Evolutionary conservation across 2,797 vertebrate species (phyloP), one percentile per base, ranked within the genome.

Genomic region (Muscicapa striata): DNA sequence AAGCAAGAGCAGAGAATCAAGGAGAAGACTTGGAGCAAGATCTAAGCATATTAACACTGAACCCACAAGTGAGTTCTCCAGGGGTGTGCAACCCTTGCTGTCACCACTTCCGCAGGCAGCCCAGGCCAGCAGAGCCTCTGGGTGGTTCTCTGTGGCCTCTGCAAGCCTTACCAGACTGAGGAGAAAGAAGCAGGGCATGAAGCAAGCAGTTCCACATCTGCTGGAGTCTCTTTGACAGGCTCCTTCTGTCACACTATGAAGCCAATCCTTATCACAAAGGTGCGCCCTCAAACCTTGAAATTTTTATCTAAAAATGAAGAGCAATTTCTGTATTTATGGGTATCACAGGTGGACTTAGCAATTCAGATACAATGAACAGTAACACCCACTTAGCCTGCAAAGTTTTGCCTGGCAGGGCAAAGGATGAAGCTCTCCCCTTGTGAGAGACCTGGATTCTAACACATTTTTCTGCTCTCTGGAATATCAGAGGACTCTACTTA

Each of bases 51-150:
- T 57, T 84, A 84, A 74, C 40, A 55, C 20, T 8, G 23, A 41
- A 23, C 21, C 36, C 49, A 55, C 38, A 58, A 5, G 73, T 1
- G 1, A 86, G 46, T 26, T 66, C 63, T 61, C 69, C 21, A 23
- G 61, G 30, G 1, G 3, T 38, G 21, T 3, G 4, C 58, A 67
- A 55, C 29, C 10, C 62, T 91, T 61, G 58, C 66, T 78, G 57
- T 87, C 76, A 70, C 73, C 83, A 80, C 23, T 40, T 48, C 64
- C 0, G 0, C 59, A 24, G 36, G 32, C 55, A 69, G 74, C 14
- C 40, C 3, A 5, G 40, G 43, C 43, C 15, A 2, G 17, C 68
- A 70, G 52, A 86, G 74, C 49, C 74, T 40, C 19, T 0, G 0
- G 38, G 21, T 4, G 59, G n/a, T 2, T 76, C 58, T 21, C 70